phyloP scores from a whole-genome alignment of 1,140 invertebrate species.

The Meteorus sp. region DNA sequence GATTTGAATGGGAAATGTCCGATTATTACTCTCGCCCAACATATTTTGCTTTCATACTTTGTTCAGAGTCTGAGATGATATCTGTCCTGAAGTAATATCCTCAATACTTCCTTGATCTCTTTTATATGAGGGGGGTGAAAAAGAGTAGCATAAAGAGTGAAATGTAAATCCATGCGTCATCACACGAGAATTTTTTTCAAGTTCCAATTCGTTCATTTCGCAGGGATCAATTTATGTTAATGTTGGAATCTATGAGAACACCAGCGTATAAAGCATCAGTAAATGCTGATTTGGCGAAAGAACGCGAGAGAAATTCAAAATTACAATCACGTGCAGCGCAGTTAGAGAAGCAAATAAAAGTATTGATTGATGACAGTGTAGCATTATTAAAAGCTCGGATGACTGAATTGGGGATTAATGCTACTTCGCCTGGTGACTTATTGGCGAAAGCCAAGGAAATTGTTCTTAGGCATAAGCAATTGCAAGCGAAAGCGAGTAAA shows the following conservation, averaged over 20 bases:
- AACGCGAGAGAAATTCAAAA: constrained; percentile 80
- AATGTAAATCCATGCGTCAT: no score
- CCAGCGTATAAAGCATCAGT: constrained; percentile 74
- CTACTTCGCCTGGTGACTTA: constrained; percentile 80
- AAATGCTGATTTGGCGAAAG: constrained; percentile 76
- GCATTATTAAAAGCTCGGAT: constrained; percentile 85
- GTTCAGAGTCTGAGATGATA: no score
- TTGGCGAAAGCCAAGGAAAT: constrained; percentile 91
- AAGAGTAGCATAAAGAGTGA: no score
- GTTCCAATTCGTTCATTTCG: constrained; percentile 9
- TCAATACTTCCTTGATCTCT: no score
- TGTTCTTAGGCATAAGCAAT: constrained; percentile 85
- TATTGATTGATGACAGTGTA: constrained; percentile 90
- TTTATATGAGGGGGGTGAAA: no score
- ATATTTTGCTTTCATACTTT: no score
- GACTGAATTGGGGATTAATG: constrained; percentile 86
- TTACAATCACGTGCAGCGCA: constrained; percentile 78
- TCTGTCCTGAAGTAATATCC: no score
- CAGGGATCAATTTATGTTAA: constrained; percentile 79
- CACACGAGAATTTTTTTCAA: background rate
- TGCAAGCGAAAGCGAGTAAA: constrained; percentile 82
- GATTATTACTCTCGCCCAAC: no score
- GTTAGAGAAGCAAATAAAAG: constrained; percentile 88
- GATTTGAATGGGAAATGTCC: no score
- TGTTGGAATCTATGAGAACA: constrained; percentile 80